A percentile compares a stretch with the other conserved stretches of the same genome.
Conservation (phyloP, 2,113 vertebrate species). For the Halichoerus grypus region DNA sequence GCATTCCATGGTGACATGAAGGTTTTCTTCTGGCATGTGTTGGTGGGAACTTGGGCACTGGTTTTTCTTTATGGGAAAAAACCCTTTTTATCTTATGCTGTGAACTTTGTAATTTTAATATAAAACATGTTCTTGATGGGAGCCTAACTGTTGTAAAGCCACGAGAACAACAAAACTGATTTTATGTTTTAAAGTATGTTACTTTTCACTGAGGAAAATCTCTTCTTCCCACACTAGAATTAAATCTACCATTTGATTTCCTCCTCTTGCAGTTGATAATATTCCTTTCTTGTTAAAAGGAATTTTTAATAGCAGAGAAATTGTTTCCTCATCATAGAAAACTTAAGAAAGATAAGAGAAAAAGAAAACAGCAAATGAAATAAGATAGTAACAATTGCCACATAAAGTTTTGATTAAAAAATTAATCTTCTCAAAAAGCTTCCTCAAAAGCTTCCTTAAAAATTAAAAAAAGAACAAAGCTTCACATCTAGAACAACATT, state of each 20-base stretch:
- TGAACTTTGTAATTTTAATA: slow-evolving; percentile 17
- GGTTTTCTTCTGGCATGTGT: background rate
- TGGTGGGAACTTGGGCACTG: background rate
- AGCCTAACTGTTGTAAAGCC: background rate
- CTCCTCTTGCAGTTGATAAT: slow-evolving; percentile 23
- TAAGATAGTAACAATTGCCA: background rate
- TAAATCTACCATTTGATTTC: background rate
- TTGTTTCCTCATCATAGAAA: slow-evolving; percentile 28
- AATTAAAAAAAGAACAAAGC: background rate
- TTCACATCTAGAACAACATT: background rate
- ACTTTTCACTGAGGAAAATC: slow-evolving; percentile 18
- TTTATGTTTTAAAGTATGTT: slow-evolving; percentile 39
- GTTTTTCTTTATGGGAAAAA: background rate
- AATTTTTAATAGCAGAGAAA: background rate
- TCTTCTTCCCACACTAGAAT: background rate
- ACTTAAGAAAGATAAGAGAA: background rate
- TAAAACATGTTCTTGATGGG: background rate
- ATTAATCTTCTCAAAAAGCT: slow-evolving; percentile 15
- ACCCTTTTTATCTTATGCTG: background rate
- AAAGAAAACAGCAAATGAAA: slow-evolving; percentile 8
- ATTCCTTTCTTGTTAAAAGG: background rate
- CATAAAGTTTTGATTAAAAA: slow-evolving; percentile 26
- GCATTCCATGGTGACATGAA: background rate
- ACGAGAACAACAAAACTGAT: background rate
- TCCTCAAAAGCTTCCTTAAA: background rate